Conservation (phyloP, 2,888 invertebrate genomes). For the Herminia tarsipennalis region DNA sequence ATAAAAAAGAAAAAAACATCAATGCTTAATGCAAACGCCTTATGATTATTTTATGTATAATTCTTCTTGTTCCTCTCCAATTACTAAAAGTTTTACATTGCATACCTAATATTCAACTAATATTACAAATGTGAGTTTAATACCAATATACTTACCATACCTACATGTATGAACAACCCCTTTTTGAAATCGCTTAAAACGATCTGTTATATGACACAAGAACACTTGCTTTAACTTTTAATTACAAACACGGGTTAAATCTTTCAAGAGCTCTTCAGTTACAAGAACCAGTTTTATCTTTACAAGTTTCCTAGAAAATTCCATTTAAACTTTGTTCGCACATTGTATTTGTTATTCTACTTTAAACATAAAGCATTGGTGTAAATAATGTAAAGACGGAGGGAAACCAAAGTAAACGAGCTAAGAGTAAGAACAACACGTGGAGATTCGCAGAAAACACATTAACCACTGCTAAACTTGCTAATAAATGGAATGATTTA, state of each 20-base stretch:
- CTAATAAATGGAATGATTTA: conserved; percentile 34
- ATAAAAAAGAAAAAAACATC: too few relatives aligned
- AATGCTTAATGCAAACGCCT: too few relatives aligned
- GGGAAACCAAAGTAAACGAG: conserved; percentile 51
- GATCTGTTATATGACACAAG: too few relatives aligned
- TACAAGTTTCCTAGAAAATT: conserved; percentile 44
- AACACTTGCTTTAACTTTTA: conserved; percentile 15
- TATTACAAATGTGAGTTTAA: too few relatives aligned
- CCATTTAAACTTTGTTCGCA: conserved; percentile 39
- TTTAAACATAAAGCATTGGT: conserved; percentile 44
- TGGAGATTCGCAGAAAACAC: conserved; percentile 44
- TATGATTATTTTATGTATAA: too few relatives aligned
- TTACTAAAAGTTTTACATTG: too few relatives aligned
- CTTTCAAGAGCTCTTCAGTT: conserved; percentile 36
- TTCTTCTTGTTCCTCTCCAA: too few relatives aligned
- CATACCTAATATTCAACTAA: too few relatives aligned
- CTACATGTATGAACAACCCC: too few relatives aligned
- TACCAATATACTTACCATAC: too few relatives aligned
- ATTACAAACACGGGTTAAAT: conserved; percentile 32
- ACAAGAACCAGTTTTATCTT: conserved; percentile 39
- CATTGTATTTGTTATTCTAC: conserved; percentile 51
- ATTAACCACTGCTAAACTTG: conserved; percentile 31
- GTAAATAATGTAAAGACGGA: conserved; percentile 56
- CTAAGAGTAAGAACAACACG: conserved; percentile 38
- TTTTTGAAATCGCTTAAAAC: too few relatives aligned